Percentiles rank a stretch among this genome's conserved stretches.
Evolutionary conservation across 2,797 vertebrate species (phyloP).

Genomic region (Chaetophractus vellerosus): DNA sequence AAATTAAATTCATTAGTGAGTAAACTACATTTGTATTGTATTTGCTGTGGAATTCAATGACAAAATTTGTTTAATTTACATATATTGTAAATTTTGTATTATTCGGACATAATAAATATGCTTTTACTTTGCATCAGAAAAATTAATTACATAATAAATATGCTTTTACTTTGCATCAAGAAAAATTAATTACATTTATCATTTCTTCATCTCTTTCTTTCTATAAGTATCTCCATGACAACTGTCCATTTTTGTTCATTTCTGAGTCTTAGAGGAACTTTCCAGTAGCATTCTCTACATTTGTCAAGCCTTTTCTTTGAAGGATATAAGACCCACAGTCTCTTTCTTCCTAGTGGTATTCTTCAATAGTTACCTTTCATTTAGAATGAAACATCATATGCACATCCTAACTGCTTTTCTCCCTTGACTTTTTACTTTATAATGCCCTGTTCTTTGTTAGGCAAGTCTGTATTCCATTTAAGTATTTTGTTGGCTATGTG

Average conservation of each 20-base stretch:
- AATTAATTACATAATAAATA: conserved; percentile 90
- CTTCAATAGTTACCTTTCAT: neutral
- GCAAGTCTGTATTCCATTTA: neutral
- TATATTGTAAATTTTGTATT: conserved; percentile 83
- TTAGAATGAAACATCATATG: conserved; percentile 40
- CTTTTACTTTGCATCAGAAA: conserved; percentile 87
- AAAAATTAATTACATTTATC: conserved; percentile 90
- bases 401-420: conserved; percentile 15
- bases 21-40: conserved; percentile 77
- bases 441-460: neutral
- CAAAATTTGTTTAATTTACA: conserved; percentile 81
- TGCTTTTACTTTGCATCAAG: conserved; percentile 86
- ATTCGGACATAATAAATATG: conserved; percentile 87
- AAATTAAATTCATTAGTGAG: conserved; percentile 77
- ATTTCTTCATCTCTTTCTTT: conserved; percentile 87
- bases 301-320: conserved; percentile 34
- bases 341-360: conserved; percentile 1
- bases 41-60: conserved; percentile 79
- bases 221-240: conserved; percentile 86
- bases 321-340: neutral
- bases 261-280: conserved; percentile 77
- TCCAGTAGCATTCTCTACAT: conserved; percentile 75
- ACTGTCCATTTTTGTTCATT: conserved; percentile 85
- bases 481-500: neutral
- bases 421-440: conserved; percentile 21